Evolutionary conservation across 1,140 invertebrate genomes (phyloP), one percentile per base, ranked within the genome.

Genomic region (Penaeus indicus): DNA sequence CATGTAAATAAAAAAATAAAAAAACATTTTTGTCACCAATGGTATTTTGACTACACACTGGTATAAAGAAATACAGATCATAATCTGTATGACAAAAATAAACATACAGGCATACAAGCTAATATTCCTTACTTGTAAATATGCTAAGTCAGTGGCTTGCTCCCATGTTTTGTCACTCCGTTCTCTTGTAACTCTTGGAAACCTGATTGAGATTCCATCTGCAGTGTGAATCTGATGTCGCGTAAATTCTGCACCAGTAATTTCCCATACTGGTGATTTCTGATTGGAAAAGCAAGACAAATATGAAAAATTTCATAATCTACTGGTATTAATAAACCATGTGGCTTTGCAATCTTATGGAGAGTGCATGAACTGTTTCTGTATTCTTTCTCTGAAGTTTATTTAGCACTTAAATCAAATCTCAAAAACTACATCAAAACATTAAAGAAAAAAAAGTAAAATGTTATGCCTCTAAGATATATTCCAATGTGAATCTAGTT

Each of bases 161-260:
- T 96, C 93, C 95, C 97, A 97, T 81, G 94, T 93, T 93, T 98
- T 98, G 92, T 98, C 97, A 90, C 95, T 93, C 75, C 97, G 94
- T 85, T 97, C 95, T 90, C 95, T 95, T 2, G 97, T 97, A 0
- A 98, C 96, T 89, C 98, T 94, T 8, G 98, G 98, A 94, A 99
- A 99, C 90, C 97, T 93, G 77, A 99, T 97, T 5, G 97, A 98
- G 91, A 98, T 98, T 10, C 97, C 97, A 92, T 96, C 95, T 4
- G 97, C 97, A 8, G 97, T 98, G 92, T 99, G 98, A 25, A 96
- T 94, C 78, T 97, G 96, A 88, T 96, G 94, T 92, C 97, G 95
- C 16, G 96, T 97, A 91, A 98, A 97, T 93, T 99, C 97, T 0
- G 97, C 97, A 0, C 97, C 97, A 3, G 96, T 96, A 61, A 99